Evolutionary conservation across 2,797 vertebrate species (phyloP), one percentile per base, ranked within the genome.

Genomic region (Paguma larvata): DNA sequence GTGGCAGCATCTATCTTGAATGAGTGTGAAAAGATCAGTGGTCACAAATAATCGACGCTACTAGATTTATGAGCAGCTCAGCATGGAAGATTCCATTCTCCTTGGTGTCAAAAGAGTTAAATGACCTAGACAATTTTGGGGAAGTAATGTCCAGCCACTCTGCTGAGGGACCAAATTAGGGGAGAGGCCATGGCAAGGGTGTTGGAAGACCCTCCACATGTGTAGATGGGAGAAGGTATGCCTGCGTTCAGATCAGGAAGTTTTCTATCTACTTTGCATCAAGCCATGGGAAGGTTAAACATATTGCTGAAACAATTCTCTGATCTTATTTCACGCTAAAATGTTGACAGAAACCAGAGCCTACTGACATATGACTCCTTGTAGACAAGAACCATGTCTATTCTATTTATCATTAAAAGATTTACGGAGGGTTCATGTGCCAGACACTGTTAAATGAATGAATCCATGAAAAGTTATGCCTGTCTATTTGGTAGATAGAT

Each of bases 371-470:
- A 63, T 46, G 21, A 90, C 51, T 89, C n/a, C 38, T 56, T 75
- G 30, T 27, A 70, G 65, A 91, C 44, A 68, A 83, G 88, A 91
- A 51, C 53, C 19, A 23, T 25, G 21, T 68, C 63, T 77, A 32
- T 13, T 68, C 32, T 82, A 48, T 78, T 34, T 92, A 70, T 70
- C 77, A 88, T 96, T 89, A 59, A 84, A 95, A 85, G 91, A 41
- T 63, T 84, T 90, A 62, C 59, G 67, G 67, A 48, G 13, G 46
- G 19, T 15, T 14, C 6, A 2, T 27, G 34, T 44, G 19, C 80
- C 75, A 34, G 6, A n/a, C 19, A 32, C 21, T 77, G 5, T 63
- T 92, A 32, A 85, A 18, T 11, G 48, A 97, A 85, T n/a, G 34
- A 59, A 10, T 90, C 59, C 41, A 13, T 95, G 82, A 85, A 82